Percentiles rank a stretch among this genome's conserved stretches.
These are phyloP conservation scores for Cyprichromis sp. DNA, from an alignment of 2,113 vertebrate genomes.

Conservation along the genomic window DNA sequence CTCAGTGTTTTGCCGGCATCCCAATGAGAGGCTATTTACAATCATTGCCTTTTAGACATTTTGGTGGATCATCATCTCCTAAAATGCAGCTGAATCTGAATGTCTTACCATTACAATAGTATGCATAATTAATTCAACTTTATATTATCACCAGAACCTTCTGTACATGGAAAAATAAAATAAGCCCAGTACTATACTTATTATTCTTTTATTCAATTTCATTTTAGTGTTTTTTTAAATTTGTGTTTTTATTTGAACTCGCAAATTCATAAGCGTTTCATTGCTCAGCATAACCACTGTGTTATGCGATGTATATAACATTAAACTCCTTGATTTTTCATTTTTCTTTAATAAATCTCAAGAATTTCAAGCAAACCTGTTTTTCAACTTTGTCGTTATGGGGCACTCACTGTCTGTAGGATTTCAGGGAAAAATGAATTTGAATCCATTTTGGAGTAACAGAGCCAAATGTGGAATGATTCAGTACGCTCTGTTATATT, in stretches of 20 bases:
- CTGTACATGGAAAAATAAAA: background rate
- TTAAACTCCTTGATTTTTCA: background rate
- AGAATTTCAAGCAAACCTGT: background rate
- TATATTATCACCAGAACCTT: background rate
- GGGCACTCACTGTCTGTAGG: background rate
- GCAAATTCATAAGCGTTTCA: background rate
- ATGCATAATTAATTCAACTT: background rate
- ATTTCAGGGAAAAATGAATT: background rate
- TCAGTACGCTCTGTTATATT: background rate
- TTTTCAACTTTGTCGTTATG: background rate
- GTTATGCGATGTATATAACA: background rate
- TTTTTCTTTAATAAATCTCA: background rate
- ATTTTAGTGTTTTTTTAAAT: accelerated
- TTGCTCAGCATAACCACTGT: background rate
- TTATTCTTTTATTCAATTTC: background rate
- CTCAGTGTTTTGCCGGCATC: background rate
- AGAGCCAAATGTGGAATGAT: background rate
- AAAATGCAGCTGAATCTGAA: background rate
- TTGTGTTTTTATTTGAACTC: background rate
- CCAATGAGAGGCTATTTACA: background rate
- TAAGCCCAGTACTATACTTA: background rate
- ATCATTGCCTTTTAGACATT: background rate
- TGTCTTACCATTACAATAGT: background rate
- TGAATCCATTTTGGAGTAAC: background rate
- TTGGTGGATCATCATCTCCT: background rate